A percentile compares a stretch with the other conserved stretches of the same genome.
These are phyloP conservation scores for Xylocampa areola DNA, from an alignment of 2,888 invertebrate species.

Conservation along the genomic window DNA sequence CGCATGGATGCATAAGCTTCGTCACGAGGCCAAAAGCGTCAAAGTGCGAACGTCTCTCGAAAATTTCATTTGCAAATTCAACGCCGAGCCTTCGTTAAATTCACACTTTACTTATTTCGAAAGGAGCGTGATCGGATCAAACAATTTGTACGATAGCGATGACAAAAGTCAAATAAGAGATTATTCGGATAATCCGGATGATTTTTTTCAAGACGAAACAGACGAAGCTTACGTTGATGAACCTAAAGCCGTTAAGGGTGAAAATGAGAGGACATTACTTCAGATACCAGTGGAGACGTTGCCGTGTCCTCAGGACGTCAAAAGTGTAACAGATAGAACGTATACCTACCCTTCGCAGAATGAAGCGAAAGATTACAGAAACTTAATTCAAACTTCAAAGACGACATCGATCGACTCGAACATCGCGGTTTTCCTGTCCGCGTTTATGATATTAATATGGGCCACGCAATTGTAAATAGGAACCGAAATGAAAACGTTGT, in stretches of 20 bases:
- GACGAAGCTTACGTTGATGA: slow-evolving; percentile 82
- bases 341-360: slow-evolving; percentile 90
- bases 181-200: slow-evolving; percentile 77
- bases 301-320: slow-evolving; percentile 91
- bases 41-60: slow-evolving; percentile 93
- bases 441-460: slow-evolving; percentile 66
- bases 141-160: slow-evolving; percentile 77
- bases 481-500: slow-evolving; percentile 25
- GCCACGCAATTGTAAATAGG: slow-evolving; percentile 63
- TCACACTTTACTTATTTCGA: slow-evolving; percentile 84
- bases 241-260: slow-evolving; percentile 76
- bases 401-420: slow-evolving; percentile 57
- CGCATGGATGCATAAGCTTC: slow-evolving; percentile 94
- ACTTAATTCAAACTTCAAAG: slow-evolving; percentile 78
- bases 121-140: slow-evolving; percentile 77
- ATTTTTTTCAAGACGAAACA: slow-evolving; percentile 80
- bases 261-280: slow-evolving; percentile 85
- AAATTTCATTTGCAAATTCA: slow-evolving; percentile 93
- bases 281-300: slow-evolving; percentile 89
- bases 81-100: slow-evolving; percentile 78
- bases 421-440: slow-evolving; percentile 61
- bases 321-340: slow-evolving; percentile 90
- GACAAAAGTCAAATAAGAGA: slow-evolving; percentile 80
- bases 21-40: slow-evolving; percentile 93
- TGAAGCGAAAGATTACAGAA: slow-evolving; percentile 87